Conservation (phyloP, 2,113 vertebrate species). For the Picathartes gymnocephalus region DNA sequence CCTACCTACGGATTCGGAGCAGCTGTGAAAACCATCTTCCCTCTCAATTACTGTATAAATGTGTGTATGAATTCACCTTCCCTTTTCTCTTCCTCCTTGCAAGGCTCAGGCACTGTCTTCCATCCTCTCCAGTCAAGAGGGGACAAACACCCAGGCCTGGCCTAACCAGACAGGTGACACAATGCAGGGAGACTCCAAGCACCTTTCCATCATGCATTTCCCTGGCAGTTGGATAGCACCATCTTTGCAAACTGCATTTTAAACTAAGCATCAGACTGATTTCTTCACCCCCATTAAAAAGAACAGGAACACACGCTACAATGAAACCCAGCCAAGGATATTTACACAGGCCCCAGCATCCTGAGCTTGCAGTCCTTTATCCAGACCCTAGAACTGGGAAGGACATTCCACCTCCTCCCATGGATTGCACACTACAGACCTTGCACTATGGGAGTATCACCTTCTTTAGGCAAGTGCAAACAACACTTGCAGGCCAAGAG, state of each 20-base stretch:
- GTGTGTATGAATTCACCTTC: not conserved
- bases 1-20: rapidly evolving
- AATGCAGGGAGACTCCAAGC: not conserved
- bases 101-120: not conserved
- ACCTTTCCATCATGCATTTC: not conserved
- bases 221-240: not conserved
- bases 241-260: not conserved
- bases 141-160: not conserved
- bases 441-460: not conserved
- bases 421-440: not conserved
- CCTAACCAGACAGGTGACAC: not conserved
- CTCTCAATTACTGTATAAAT: not conserved
- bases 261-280: not conserved
- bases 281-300: not conserved
- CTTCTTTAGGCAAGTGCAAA: constrained; percentile 2
- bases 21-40: not conserved
- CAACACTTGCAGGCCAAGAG: not conserved
- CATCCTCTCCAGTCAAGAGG: not conserved
- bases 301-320: rapidly evolving
- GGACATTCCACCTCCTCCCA: not conserved
- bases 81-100: not conserved
- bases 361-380: constrained; percentile 7
- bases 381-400: not conserved
- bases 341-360: not conserved
- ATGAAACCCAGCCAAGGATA: not conserved